Evolutionary conservation across 1,140 invertebrate species (phyloP), one percentile per base, ranked within the genome.

Genomic region (Cydia pomonella): DNA sequence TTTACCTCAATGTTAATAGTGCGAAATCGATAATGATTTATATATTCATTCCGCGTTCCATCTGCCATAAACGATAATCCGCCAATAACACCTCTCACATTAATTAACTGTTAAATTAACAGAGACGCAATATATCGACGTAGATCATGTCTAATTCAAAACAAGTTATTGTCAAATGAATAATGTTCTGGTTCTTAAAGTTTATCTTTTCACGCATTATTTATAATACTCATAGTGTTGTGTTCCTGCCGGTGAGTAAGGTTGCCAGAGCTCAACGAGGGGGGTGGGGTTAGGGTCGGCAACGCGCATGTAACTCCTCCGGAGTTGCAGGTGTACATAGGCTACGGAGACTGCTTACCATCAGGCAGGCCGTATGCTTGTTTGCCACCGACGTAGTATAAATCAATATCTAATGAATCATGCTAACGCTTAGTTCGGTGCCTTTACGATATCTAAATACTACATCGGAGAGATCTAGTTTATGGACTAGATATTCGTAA

Each of bases 21-120:
- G 63, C 25, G 63, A 66, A 66, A 29, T 23, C 9, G 23, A 13
- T 23, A 21, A 25, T 25, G 23, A 44, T 44, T 44, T 18, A 66
- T 66, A 66, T n/a, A 66, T 66, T 66, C 27, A 33, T 66, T 66
- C 63, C 63, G 63, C 63, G 63, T 66, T 66, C 63, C 63, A 29
- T 29, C 63, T 66, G 63, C 62, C 50, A 53, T 53, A 53, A 53
- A 53, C 5, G 50, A 53, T 53, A 5, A 18, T 16, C 25, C 16
- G 23, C 63, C 63, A 66, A 66, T 66, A 66, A 66, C 29, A 66
- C 10, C 16, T 33, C 2, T 64, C 25, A 64, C 13, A 64, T 69
- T 38, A 69, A 38, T 41, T 59, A 59, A 59, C 53, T 21, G 4
- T 18, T 18, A 59, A 59, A 59, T 59, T 59, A 23, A 69, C 10